A percentile compares a stretch with the other conserved stretches of the same genome.
Conservation (phyloP, 2,797 vertebrate species). For the Lagodon rhomboides region DNA sequence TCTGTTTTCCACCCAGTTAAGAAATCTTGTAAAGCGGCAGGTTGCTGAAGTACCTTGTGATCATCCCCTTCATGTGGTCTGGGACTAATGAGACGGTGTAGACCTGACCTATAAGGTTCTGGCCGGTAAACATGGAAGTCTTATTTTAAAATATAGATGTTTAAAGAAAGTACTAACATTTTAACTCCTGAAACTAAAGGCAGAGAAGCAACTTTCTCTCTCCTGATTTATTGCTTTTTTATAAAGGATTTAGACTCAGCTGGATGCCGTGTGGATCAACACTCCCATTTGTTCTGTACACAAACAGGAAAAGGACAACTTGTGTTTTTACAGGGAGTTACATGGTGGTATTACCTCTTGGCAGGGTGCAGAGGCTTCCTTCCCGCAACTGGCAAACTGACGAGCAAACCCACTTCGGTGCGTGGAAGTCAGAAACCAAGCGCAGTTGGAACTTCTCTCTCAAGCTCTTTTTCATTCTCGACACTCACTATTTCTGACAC, state of each 20-base stretch:
- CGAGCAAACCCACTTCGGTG: not conserved
- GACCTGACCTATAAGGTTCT: constrained; percentile 7
- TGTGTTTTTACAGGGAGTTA: not conserved
- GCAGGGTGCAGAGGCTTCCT: not conserved
- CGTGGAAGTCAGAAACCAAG: too few relatives aligned
- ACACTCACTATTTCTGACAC: too few relatives aligned
- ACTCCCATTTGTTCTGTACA: not conserved
- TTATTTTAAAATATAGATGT: not conserved
- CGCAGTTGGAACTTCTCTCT: not conserved
- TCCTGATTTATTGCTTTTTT: not conserved
- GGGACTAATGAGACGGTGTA: constrained; percentile 17
- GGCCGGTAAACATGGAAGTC: not conserved
- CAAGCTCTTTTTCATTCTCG: too few relatives aligned
- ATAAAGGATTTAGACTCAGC: not conserved
- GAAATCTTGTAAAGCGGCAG: constrained; percentile 30
- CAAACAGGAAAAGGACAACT: not conserved
- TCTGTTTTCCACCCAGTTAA: constrained; percentile 47
- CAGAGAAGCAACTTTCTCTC: not conserved
- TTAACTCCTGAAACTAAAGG: not conserved
- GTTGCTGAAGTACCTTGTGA: constrained; percentile 31
- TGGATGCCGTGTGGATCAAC: not conserved
- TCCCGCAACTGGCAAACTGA: not conserved
- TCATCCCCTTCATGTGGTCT: constrained; percentile 24
- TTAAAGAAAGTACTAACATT: not conserved
- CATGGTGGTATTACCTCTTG: not conserved